A percentile compares a stretch with the other conserved stretches of the same genome.
Evolutionary conservation across 2,888 invertebrate species (phyloP).

Genomic region (Phaonia tiefii): DNA sequence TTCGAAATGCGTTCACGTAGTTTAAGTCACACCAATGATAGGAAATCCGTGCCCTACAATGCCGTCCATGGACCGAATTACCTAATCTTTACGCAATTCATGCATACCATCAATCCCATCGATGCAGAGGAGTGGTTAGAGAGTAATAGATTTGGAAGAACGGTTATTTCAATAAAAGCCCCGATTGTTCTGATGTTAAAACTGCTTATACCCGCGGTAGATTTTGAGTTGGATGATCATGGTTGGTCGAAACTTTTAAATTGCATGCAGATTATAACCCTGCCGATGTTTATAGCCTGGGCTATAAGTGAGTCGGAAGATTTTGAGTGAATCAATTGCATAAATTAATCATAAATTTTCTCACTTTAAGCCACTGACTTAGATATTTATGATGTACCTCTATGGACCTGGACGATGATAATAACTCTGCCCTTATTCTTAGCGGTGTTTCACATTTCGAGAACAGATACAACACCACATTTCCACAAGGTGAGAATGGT

Average conservation of each 20-base stretch:
- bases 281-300: slow-evolving; percentile 47
- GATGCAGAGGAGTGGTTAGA: slow-evolving; percentile 61
- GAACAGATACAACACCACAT: slow-evolving; percentile 40
- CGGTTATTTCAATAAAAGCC: slow-evolving; percentile 75
- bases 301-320: neutral
- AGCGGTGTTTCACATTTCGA: slow-evolving; percentile 26
- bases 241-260: slow-evolving; percentile 68
- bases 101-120: slow-evolving; percentile 60
- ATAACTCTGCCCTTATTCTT: slow-evolving; percentile 18
- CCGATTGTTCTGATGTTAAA: slow-evolving; percentile 82
- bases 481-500: slow-evolving; percentile 52
- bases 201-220: slow-evolving; percentile 76
- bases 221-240: slow-evolving; percentile 56
- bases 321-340: too few relatives aligned
- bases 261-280: slow-evolving; percentile 51
- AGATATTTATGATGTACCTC: neutral
- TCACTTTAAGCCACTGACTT: neutral
- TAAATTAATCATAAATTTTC: too few relatives aligned
- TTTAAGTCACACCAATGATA: neutral
- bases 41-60: slow-evolving; percentile 22
- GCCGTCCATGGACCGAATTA: slow-evolving; percentile 9
- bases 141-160: neutral
- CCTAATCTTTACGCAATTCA: slow-evolving; percentile 66
- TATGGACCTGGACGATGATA: slow-evolving; percentile 15
- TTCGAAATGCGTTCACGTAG: slow-evolving; percentile 37